Conservation (phyloP, 2,797 vertebrate genomes). For the Crax fasciolata region DNA sequence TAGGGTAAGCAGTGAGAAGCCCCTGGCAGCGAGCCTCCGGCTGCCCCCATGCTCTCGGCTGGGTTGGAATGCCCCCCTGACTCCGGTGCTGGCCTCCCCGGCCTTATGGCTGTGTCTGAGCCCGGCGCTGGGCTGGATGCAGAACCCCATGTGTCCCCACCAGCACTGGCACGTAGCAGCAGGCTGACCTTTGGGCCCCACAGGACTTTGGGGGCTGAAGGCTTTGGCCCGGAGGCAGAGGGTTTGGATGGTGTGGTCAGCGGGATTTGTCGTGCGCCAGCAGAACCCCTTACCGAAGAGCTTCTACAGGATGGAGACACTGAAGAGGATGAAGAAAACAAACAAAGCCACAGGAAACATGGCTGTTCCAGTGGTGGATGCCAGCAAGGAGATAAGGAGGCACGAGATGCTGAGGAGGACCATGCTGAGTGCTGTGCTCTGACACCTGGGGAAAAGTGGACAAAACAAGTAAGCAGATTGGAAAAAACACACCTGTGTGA, state of each 20-base stretch:
- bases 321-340: background rate
- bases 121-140: constrained; percentile 34
- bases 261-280: constrained; percentile 2
- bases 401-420: constrained; percentile 24
- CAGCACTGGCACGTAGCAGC: constrained; percentile 1
- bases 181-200: constrained; percentile 8
- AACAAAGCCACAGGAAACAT: constrained; percentile 12
- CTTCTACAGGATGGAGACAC: background rate
- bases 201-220: background rate
- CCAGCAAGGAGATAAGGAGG: constrained; percentile 1
- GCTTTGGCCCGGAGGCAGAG: constrained; percentile 11
- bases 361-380: background rate
- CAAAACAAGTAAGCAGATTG: constrained; percentile 76
- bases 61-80: constrained; percentile 68
- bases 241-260: background rate
- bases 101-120: constrained; percentile 45
- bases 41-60: constrained; percentile 81
- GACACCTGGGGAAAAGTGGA: background rate
- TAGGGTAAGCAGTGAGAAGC: constrained; percentile 63
- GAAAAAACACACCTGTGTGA: background rate
- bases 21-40: background rate
- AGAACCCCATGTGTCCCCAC: background rate
- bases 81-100: constrained; percentile 63
- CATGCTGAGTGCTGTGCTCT: background rate
- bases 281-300: constrained; percentile 13